phyloP scores from a whole-genome alignment of 1,140 invertebrate species.

The Mamestra configurata region DNA sequence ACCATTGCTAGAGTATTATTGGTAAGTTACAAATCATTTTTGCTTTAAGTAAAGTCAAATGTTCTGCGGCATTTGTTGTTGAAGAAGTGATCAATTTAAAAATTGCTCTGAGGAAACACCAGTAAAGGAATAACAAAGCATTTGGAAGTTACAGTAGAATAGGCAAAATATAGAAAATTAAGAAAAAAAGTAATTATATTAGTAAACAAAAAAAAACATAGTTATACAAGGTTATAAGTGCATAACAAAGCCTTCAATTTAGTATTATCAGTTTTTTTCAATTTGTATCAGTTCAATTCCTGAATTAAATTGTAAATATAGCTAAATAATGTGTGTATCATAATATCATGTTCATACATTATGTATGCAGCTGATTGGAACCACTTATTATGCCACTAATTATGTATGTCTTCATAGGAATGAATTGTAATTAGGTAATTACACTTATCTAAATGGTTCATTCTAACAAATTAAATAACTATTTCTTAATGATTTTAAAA shows the following conservation, averaged over 20 bases:
- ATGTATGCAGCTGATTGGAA: slow-evolving; percentile 25
- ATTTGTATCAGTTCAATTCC: not conserved
- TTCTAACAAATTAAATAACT: not conserved
- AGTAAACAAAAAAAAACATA: slow-evolving; percentile 38
- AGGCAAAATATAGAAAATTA: slow-evolving; percentile 41
- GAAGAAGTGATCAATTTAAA: slow-evolving; percentile 49
- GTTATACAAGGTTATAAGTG: not conserved
- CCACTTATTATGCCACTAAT: slow-evolving; percentile 27
- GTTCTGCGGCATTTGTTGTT: slow-evolving; percentile 66
- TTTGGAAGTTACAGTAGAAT: slow-evolving; percentile 49
- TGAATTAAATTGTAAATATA: slow-evolving; percentile 12
- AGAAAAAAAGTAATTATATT: slow-evolving; percentile 37
- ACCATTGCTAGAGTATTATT: slow-evolving; percentile 59
- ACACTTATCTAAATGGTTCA: not conserved
- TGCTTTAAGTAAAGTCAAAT: slow-evolving; percentile 54
- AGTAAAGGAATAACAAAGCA: slow-evolving; percentile 56
- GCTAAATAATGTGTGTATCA: not conserved
- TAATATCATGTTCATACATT: slow-evolving; percentile 28
- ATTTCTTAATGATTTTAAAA: not conserved
- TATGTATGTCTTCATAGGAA: slow-evolving; percentile 7
- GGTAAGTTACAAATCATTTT: slow-evolving; percentile 42
- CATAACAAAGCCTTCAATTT: not conserved
- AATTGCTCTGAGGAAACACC: slow-evolving; percentile 49
- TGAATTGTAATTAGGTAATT: too few species aligned
- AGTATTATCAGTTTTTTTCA: not conserved